Evolutionary conservation across 2,888 invertebrate genomes (phyloP).

Genomic region (Apodemia zela): DNA sequence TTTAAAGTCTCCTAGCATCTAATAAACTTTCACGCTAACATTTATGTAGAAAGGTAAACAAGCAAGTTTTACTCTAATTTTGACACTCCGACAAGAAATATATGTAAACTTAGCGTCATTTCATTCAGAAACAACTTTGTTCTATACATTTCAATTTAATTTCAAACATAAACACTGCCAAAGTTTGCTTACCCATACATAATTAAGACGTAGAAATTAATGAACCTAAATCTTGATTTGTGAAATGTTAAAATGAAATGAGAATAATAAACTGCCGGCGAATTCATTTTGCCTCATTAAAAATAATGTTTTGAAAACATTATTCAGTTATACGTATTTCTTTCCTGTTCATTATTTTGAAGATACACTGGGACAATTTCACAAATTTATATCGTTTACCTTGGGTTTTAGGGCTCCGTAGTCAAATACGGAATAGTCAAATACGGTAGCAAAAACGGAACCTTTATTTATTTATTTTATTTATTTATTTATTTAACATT

Average conservation of each 20-base stretch:
- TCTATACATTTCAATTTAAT: slow-evolving; percentile 67
- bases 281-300: slow-evolving; percentile 6
- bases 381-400: neutral
- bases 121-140: slow-evolving; percentile 57
- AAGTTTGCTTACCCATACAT: slow-evolving; percentile 35
- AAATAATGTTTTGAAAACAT: slow-evolving; percentile 1
- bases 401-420: neutral
- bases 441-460: too few relatives aligned
- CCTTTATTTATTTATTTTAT: too few relatives aligned
- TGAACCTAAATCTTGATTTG: slow-evolving; percentile 21
- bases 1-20: slow-evolving; percentile 54
- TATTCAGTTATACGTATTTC: slow-evolving; percentile 1
- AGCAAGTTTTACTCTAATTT: slow-evolving; percentile 71
- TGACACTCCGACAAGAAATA: slow-evolving; percentile 66
- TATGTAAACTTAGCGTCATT: slow-evolving; percentile 53
- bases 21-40: slow-evolving; percentile 66
- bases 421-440: too few relatives aligned
- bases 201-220: slow-evolving; percentile 29
- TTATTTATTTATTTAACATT: too few relatives aligned
- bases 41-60: slow-evolving; percentile 59
- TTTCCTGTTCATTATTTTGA: neutral
- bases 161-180: slow-evolving; percentile 41
- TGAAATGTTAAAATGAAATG: slow-evolving; percentile 11
- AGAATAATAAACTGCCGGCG: neutral
- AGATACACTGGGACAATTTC: neutral